A percentile compares a stretch with the other conserved stretches of the same genome.
These are phyloP conservation scores for Piliocolobus tephrosceles DNA, from an alignment of 2,113 vertebrate genomes.

Conservation along the genomic window DNA sequence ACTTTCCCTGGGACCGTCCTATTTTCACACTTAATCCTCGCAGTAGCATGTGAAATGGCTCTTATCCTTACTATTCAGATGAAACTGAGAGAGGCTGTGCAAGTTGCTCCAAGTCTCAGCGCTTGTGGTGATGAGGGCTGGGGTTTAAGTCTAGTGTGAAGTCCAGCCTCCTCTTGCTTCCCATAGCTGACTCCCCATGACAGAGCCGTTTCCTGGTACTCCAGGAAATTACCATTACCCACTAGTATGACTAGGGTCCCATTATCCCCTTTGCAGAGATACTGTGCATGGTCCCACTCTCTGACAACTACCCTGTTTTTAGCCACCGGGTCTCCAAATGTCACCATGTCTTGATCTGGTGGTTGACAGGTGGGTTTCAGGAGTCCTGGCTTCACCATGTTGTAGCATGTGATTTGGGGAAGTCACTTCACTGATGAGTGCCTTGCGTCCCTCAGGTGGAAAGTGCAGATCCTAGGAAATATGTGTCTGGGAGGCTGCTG, in stretches of 20 bases:
- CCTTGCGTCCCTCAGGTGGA: background rate
- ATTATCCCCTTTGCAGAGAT: background rate
- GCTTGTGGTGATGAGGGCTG: rapidly evolving
- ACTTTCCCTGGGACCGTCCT: background rate
- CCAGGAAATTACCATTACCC: background rate
- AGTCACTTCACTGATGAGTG: background rate
- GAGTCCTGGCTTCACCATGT: background rate
- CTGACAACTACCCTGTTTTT: background rate
- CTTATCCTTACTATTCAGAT: background rate
- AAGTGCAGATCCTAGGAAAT: background rate
- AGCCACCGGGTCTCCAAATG: background rate
- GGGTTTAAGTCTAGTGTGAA: background rate
- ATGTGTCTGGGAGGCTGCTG: rapidly evolving
- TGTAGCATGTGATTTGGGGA: background rate
- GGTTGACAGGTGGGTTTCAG: background rate
- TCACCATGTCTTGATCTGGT: background rate
- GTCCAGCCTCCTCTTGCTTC: background rate
- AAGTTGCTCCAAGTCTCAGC: background rate
- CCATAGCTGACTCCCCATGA: background rate
- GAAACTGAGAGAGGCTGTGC: background rate
- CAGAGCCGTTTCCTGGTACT: background rate
- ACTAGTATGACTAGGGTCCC: no score
- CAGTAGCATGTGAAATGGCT: background rate
- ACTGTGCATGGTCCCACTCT: background rate
- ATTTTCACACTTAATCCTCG: no score